Base-by-base conservation (phyloP, 2,888 invertebrate species). In the Buathra laborator region DNA sequence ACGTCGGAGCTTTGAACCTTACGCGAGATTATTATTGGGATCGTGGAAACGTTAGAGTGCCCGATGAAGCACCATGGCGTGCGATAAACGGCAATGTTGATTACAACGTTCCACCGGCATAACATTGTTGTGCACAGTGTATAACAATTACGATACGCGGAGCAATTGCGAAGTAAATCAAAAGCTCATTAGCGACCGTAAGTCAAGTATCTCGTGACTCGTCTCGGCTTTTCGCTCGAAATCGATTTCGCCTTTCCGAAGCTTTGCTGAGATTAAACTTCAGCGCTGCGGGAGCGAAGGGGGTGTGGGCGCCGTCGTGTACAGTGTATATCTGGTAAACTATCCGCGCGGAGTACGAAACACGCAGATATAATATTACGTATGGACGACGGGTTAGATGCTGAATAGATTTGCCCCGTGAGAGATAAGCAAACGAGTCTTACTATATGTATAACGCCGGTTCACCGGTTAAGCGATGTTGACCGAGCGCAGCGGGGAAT, bases 101-200 rank as follows among this genome's bases (percentile, higher is more conserved):
- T 83, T 53, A 46, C 46, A 44, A 70, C 53, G 51, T 71, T 75
- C 9, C 37, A 48, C 70, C 75, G 53, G 16, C 48, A 43, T 24
- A 70, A 56, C 76, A 80, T 84, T 80, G 75, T 84, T 80, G 51
- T 66, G 24, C 75, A 64, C 46, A 44, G 46, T 37, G 6, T 37
- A 9, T 53, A 74, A 32, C 44, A 72, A 19, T 7, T 29, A 46
- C 29, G 14, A 62, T 51, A 43, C 44, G 19, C 56, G 56, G 37
- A 43, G 64, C 78, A n/a, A 76, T 53, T 51, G 62, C 79, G 80
- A 87, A 78, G 86, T 83, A 81, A 87, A 87, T 86, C 86, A 86
- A 87, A 86, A 86, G 76, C 81, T 83, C 84, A 86, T 87, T 83
- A 87, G 85, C 76, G 67, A 81, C 53, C 77, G 72, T 78, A 81